Evolutionary conservation across 2,113 vertebrate genomes (phyloP).

Genomic region (Apteryx owenii): DNA sequence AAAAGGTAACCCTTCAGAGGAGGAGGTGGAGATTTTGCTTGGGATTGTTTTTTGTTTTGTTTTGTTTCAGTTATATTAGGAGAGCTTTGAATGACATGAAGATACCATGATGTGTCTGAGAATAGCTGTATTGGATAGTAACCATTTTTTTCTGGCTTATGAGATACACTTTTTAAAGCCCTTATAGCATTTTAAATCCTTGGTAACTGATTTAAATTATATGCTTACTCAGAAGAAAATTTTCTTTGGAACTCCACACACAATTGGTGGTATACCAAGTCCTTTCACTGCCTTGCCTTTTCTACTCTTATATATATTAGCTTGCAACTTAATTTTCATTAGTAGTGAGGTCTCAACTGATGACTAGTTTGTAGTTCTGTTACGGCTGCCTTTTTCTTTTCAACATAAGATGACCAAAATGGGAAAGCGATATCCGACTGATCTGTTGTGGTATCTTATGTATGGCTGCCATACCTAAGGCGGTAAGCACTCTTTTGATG

Average conservation of each 20-base stretch:
- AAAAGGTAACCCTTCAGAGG: not conserved
- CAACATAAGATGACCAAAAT: not conserved
- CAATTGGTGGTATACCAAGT: not conserved
- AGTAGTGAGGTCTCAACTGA: not conserved
- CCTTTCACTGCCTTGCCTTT: not conserved
- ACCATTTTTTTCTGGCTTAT: not conserved
- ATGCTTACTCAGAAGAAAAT: not conserved
- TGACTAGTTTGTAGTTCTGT: not conserved
- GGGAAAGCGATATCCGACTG: not conserved
- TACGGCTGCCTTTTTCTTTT: not conserved
- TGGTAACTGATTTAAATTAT: not conserved
- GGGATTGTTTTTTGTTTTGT: accelerated
- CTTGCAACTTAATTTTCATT: not conserved
- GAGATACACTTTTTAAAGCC: not conserved
- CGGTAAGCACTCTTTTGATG: not conserved
- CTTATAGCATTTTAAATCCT: not conserved
- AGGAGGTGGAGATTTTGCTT: not conserved
- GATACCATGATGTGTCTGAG: not conserved
- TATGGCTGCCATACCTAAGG: not conserved
- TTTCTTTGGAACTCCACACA: not conserved
- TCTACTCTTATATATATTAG: not conserved
- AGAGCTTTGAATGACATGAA: not conserved
- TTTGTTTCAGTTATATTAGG: not conserved
- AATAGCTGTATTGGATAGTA: not conserved
- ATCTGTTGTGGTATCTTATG: not conserved